phyloP scores from a whole-genome alignment of 1,140 invertebrate species.

The Paralvinella palmiformis region DNA sequence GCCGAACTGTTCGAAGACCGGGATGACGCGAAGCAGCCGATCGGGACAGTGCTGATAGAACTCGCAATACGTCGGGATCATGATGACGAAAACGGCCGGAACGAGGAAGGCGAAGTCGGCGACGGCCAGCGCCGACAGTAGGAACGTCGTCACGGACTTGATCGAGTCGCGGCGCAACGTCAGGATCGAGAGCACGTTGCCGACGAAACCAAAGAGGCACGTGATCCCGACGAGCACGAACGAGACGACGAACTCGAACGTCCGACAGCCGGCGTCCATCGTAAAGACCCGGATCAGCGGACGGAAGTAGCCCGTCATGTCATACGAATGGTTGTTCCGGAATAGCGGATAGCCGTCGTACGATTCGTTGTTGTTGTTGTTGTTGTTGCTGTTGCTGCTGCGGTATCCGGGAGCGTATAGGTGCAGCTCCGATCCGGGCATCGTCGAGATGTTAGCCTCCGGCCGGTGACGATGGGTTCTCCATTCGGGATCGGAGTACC shows the following conservation, averaged over 20 bases:
- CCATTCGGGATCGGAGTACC: no score
- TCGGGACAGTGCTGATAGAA: background rate
- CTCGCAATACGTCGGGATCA: slow-evolving; percentile 4
- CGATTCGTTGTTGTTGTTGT: no score
- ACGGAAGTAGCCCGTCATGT: no score
- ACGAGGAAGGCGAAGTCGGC: slow-evolving; percentile 6
- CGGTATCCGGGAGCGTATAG: no score
- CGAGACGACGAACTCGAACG: background rate
- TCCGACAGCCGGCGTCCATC: background rate
- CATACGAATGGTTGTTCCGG: no score
- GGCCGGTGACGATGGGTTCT: no score
- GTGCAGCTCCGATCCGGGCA: no score
- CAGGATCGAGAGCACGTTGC: background rate
- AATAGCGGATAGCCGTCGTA: no score
- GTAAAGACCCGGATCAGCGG: no score
- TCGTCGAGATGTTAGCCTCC: no score
- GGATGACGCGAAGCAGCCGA: background rate
- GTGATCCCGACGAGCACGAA: slow-evolving; percentile 2
- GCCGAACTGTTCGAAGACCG: background rate
- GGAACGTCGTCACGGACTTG: slow-evolving; percentile 1
- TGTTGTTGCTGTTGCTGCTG: no score
- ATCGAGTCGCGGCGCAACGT: background rate
- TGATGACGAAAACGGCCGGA: slow-evolving; percentile 2
- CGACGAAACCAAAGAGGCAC: slow-evolving; percentile 5
- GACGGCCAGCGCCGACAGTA: background rate